Evolutionary conservation across 2,888 invertebrate species (phyloP), one percentile per base, ranked within the genome.

Genomic region (Heliconius erato): DNA sequence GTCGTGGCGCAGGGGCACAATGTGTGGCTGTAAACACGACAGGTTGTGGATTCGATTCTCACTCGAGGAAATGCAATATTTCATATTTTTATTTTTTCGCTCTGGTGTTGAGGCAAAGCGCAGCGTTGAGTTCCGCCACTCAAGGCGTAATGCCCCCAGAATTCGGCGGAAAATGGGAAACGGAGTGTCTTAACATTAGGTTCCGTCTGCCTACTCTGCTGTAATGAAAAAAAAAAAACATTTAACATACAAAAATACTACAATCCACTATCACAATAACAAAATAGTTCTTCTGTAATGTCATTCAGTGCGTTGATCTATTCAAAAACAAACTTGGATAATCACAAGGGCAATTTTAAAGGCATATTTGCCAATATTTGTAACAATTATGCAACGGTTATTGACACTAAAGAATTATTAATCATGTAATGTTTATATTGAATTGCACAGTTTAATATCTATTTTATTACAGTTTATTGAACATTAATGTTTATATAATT

Each of bases 231-330:
- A 49, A 16, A 28, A 49, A 16, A 5, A 9, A 3, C 9, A 54
- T 7, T 54, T 54, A 54, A 9, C 54, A 54, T 65, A 71, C n/a
- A n/a, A 40, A 49, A 44, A 49, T 74, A 74, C 26, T 44, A 49
- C 74, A 49, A 28, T 6, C 6, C 23, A 74, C 32, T 3, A 59
- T 63, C 7, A 76, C 54, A 76, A 59, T 59, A 74, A 74, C 16
- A 63, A 63, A 63, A 63, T 19, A 71, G 63, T 49, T 26, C 69
- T 79, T 83, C 78, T 81, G 74, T 74, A 74, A 35, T 83, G 85
- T 84, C 85, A 82, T n/a, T 16, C 76, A 63, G 85, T 83, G 81
- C 84, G 81, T 81, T 84, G 85, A 81, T 83, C 85, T 83, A 83
- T 74, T 32, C 28, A 68, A 79, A 79, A 74, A 80, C 80, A 82